Evolutionary conservation across 2,797 vertebrate species (phyloP), one percentile per base, ranked within the genome.

Genomic region (Psittacula derbiana): DNA sequence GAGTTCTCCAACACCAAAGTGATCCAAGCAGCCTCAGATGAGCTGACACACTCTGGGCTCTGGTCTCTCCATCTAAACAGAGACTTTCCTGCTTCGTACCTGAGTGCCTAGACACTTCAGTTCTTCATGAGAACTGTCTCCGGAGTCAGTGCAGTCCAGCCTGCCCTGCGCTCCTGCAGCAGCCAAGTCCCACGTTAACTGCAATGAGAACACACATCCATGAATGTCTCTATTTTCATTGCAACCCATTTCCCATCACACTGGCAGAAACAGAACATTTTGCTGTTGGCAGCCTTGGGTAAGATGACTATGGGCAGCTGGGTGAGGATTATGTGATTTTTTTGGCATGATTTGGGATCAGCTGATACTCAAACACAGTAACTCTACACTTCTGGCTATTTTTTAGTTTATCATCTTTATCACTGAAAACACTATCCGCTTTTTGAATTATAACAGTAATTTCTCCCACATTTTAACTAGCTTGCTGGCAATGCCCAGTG

Each of bases 161-260:
- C 75, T 8, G 21, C 30, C 46, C 73, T 47, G 17, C 12, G 14
- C 10, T 62, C n/a, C 72, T 62, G 64, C 75, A 70, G 66, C 78
- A 76, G 82, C 55, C 16, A 4, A 58, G n/a, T 4, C 71, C 44
- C 55, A 19, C 0, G 0, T 6, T 10, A 28, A 7, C 38, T 62
- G 76, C 65, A 25, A 1, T 1, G 16, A 16, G 28, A 8, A 38
- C 33, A 36, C 9, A 14, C 30, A 30, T 1, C 43, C 66, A 7
- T 1, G 0, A 16, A 36, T 2, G 18, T 4, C 53, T 30, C 31
- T 50, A 11, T 30, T 46, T 15, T 25, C 82, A 4, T 6, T 46
- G 24, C 75, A 76, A 60, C 27, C 46, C 52, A 15, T 25, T 43
- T 8, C 36, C 88, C 69, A n/a, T 21, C 69, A 19, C 11, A 2